Conservation (phyloP, 2,113 vertebrate species). For the Isurus oxyrinchus region DNA sequence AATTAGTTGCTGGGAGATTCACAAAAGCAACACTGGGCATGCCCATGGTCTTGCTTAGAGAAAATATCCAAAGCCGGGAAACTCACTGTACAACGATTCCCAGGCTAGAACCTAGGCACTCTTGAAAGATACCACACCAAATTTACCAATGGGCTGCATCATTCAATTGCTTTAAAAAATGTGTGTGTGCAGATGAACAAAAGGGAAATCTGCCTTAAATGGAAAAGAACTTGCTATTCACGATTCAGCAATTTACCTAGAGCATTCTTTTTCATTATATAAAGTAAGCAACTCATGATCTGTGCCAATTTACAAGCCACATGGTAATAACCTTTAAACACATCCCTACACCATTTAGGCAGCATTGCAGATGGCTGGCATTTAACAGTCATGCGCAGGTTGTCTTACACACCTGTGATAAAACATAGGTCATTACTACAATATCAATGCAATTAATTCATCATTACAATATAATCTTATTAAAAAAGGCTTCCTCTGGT, state of each 20-base stretch:
- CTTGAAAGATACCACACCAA: not conserved
- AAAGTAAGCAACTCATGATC: conserved; percentile 30
- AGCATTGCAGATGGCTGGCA: conserved; percentile 21
- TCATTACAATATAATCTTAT: conserved; percentile 19
- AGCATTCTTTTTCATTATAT: not conserved
- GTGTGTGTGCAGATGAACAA: not conserved
- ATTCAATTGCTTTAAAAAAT: not conserved
- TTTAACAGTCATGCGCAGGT: conserved; percentile 23
- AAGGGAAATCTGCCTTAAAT: not conserved
- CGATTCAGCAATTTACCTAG: conserved; percentile 7
- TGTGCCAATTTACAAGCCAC: conserved; percentile 18
- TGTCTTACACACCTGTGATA: conserved; percentile 9
- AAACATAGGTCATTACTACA: conserved; percentile 7
- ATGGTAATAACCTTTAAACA: conserved; percentile 12
- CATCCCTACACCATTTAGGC: not conserved
- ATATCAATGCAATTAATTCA: conserved; percentile 34
- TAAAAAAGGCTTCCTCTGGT: conserved; percentile 33
- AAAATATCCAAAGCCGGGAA: not conserved
- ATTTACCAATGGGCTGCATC: not conserved
- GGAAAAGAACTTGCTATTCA: not conserved
- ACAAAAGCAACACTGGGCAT: not conserved
- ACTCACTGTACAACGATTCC: not conserved
- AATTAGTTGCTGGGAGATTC: not conserved
- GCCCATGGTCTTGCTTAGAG: not conserved
- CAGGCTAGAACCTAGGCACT: not conserved